These are phyloP conservation scores for Ranitomeya imitator DNA, from an alignment of 2,113 vertebrate species.

Conservation along the genomic window DNA sequence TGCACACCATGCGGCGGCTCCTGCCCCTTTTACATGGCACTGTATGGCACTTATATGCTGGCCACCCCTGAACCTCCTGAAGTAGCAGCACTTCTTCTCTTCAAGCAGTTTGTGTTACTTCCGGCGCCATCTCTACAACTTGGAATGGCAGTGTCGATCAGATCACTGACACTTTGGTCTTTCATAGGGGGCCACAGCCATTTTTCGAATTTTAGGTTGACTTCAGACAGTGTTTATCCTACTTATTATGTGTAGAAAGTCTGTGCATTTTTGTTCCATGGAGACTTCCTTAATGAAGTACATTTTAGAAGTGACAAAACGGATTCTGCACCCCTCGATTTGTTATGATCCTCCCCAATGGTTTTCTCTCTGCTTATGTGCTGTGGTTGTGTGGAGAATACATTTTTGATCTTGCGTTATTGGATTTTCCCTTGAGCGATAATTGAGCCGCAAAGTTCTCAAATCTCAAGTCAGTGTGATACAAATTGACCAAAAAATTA, in stretches of 20 bases:
- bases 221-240: not conserved
- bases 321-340: not conserved
- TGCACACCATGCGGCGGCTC: no score
- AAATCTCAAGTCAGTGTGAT: not conserved
- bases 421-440: not conserved
- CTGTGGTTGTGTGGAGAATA: not conserved
- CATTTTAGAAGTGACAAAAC: not conserved
- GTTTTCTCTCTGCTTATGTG: not conserved
- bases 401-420: not conserved
- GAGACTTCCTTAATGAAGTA: not conserved
- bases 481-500: not conserved
- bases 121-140: no score
- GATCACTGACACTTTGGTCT: no score
- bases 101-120: no score
- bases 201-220: no score
- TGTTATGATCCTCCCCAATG: not conserved
- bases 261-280: not conserved
- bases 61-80: no score
- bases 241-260: not conserved
- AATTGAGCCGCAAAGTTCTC: not conserved
- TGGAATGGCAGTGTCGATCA: no score
- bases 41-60: no score
- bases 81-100: no score
- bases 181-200: no score
- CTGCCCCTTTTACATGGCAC: no score